These are phyloP conservation scores for Anagrus nilaparvatae DNA, from an alignment of 1,140 invertebrate species.

Conservation along the genomic window DNA sequence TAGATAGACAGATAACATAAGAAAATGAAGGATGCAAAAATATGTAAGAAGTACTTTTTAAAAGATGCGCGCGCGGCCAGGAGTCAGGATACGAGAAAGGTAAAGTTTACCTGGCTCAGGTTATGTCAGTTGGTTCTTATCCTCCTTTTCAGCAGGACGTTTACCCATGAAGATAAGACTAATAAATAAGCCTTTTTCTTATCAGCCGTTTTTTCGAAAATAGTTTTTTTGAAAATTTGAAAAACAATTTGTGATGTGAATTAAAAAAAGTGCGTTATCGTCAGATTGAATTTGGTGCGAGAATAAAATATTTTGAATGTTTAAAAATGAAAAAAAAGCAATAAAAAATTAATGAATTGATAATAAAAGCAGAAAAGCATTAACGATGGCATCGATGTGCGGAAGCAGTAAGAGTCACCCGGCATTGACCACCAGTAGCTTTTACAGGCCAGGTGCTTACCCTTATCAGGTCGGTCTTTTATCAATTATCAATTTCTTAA, in stretches of 20 bases:
- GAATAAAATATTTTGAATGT: no score
- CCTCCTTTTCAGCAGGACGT: slow-evolving; percentile 11
- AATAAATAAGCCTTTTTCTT: not conserved
- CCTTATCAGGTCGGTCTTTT: slow-evolving; percentile 37
- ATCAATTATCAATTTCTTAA: no score
- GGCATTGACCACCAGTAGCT: slow-evolving; percentile 32
- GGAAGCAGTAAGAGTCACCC: slow-evolving; percentile 39
- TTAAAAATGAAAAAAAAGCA: not conserved
- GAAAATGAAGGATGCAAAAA: no score
- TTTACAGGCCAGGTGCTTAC: slow-evolving; percentile 35
- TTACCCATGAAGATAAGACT: not conserved
- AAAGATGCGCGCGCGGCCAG: no score
- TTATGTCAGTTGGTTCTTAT: slow-evolving; percentile 15
- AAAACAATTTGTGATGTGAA: no score
- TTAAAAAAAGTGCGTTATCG: no score
- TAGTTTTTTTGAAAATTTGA: no score
- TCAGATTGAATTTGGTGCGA: no score
- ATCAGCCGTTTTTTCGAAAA: not conserved
- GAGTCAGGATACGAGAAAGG: no score
- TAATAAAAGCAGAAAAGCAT: not conserved
- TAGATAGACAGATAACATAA: no score
- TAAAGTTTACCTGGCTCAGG: no score
- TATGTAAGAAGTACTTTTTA: no score
- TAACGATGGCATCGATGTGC: slow-evolving; percentile 37
- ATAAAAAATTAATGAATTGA: not conserved